Base-by-base conservation (phyloP, 2,113 vertebrate genomes). In the Corydoras maculifer region DNA sequence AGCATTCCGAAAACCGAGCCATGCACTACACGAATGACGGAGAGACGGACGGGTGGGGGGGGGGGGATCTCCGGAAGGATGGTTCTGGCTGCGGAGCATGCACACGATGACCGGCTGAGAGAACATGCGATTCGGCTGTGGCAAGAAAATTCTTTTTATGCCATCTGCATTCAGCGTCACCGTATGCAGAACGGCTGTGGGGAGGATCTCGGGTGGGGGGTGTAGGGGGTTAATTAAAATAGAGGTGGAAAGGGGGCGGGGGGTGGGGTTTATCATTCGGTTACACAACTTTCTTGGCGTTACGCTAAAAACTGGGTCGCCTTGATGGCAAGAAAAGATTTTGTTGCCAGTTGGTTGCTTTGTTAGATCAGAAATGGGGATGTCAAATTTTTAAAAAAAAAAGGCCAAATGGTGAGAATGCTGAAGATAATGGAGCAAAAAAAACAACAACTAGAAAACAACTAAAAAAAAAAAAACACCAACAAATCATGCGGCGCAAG, bases 81-180 rank as follows among this genome's bases (percentile, higher is more conserved):
- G 74, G 18, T 58, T 70, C 88, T 86, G 87, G 87, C 79, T 73
- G 55, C 73, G 65, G 84, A 77, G 84, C 90, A 93, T 92, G 88
- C 89, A 25, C 84, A 88, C 81, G 82, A 82, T 88, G 87, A 84
- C 75, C 80, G 75, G 84, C 77, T 60, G 57, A 85, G 83, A 82
- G 70, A 79, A 43, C 70, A 74, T 65, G 55, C 64, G 81, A 88
- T 82, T 86, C 81, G 73, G 83, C 57, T 86, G 79, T 88, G 82
- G 90, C 91, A 93, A 93, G 91, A 93, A 92, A 93, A 92, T 89
- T 87, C 84, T 92, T 94, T 93, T 91, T 88, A 89, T 93, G 91
- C 92, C 93, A 93, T 94, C 91, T 87, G 86, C 49, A 81, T 78
- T 85, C n/a, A 32, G 68, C 25, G 6, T n/a, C 2, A 76, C 64